Evolutionary conservation across 2,113 vertebrate genomes (phyloP).

Genomic region (Carollia perspicillata): DNA sequence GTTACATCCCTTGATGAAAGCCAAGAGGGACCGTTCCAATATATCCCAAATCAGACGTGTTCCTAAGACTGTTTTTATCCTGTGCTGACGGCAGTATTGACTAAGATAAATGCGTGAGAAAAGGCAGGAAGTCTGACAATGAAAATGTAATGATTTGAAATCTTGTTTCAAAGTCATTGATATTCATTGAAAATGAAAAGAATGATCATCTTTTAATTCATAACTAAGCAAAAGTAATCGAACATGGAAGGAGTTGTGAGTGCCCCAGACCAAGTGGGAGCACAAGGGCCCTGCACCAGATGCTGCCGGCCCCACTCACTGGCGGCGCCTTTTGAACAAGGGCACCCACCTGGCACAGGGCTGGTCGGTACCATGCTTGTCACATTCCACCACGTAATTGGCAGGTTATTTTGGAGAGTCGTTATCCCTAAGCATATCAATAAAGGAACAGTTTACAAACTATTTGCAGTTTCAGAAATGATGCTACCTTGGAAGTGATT

Average conservation of each 20-base stretch:
- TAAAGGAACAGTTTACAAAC: not conserved
- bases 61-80: not conserved
- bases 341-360: not conserved
- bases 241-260: not conserved
- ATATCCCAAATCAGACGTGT: not conserved
- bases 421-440: not conserved
- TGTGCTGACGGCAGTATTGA: too few relatives aligned
- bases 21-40: not conserved
- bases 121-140: not conserved
- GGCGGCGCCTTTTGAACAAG: not conserved
- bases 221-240: not conserved
- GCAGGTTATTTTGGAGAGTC: not conserved
- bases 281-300: accelerated
- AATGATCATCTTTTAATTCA: not conserved
- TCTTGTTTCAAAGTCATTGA: not conserved
- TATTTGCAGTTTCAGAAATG: not conserved
- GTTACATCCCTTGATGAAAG: not conserved
- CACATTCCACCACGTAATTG: not conserved
- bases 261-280: too few relatives aligned
- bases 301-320: not conserved
- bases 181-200: not conserved
- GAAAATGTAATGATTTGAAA: not conserved
- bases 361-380: not conserved
- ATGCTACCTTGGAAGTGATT: not conserved
- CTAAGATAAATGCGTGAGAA: not conserved